Conservation (phyloP, 2,797 vertebrate species). For the Helostoma temminkii region DNA sequence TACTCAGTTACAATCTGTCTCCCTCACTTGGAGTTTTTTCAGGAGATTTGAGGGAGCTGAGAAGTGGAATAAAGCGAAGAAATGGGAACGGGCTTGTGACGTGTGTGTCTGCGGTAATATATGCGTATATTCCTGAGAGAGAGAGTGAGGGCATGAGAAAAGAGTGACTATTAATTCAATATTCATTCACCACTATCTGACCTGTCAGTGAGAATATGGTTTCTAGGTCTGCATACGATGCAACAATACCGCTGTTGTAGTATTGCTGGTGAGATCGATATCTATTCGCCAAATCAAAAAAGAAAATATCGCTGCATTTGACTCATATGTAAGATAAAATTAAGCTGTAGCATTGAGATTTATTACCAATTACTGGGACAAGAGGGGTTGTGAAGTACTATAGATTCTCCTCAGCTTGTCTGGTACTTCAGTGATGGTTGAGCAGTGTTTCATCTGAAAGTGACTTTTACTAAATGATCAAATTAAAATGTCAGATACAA, state of each 20-base stretch:
- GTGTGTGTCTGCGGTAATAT: neutral
- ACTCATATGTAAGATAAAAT: constrained; percentile 3
- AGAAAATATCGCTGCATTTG: neutral
- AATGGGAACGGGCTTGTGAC: neutral
- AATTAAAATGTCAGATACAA: neutral
- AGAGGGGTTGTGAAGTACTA: neutral
- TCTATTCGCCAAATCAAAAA: neutral
- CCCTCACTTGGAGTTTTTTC: constrained; percentile 41
- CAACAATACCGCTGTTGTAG: constrained; percentile 19
- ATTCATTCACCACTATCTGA: constrained; percentile 25
- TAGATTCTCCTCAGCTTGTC: neutral
- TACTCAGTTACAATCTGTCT: constrained; percentile 72
- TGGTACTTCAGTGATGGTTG: neutral
- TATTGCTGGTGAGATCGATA: constrained; percentile 15
- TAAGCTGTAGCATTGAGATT: constrained; percentile 20
- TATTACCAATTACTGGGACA: constrained; percentile 12
- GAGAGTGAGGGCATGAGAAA: constrained; percentile 3
- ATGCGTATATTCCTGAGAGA: neutral
- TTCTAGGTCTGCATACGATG: constrained; percentile 31
- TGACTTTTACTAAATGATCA: constrained; percentile 1
- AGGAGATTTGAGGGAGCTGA: constrained; percentile 37
- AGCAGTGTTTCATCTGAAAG: constrained; percentile 12
- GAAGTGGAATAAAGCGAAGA: constrained; percentile 41
- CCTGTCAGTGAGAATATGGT: constrained; percentile 36
- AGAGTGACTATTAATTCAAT: constrained; percentile 30